phyloP scores from a whole-genome alignment of 2,113 vertebrate genomes.

The Fregetta grallaria region DNA sequence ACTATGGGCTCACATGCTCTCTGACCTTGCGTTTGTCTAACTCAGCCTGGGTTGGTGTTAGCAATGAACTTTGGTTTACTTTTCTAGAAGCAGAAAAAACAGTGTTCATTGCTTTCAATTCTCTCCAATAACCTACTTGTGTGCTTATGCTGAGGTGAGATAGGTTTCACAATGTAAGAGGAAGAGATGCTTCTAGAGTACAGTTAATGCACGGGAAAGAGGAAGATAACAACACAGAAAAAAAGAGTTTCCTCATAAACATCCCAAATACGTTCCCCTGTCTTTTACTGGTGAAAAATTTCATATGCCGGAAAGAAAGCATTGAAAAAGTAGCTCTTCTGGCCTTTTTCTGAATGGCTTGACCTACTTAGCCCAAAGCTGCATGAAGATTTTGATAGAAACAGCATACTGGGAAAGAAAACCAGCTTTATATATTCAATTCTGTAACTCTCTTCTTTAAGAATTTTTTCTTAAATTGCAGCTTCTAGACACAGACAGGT shows the following conservation, averaged over 20 bases:
- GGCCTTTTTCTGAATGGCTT: background rate
- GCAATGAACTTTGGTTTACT: background rate
- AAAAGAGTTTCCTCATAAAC: background rate
- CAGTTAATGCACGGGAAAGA: background rate
- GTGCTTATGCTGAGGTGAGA: background rate
- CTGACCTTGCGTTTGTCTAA: background rate
- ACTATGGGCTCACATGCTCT: background rate
- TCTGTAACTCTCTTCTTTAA: background rate
- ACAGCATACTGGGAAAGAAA: background rate
- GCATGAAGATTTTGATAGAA: background rate
- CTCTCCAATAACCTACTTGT: background rate
- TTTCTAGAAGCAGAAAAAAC: background rate
- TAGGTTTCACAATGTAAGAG: background rate
- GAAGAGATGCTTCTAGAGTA: background rate
- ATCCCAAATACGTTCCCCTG: background rate
- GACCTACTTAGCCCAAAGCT: conserved; percentile 1
- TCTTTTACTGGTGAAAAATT: background rate
- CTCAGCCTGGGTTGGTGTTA: background rate
- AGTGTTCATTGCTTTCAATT: background rate
- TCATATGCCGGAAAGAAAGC: background rate
- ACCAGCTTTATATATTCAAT: background rate
- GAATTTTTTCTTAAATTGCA: background rate
- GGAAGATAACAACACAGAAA: background rate
- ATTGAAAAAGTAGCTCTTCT: background rate
- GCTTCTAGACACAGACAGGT: background rate